Evolutionary conservation across 1,140 invertebrate species (phyloP), one percentile per base, ranked within the genome.

Genomic region (Nixonia krombeini): DNA sequence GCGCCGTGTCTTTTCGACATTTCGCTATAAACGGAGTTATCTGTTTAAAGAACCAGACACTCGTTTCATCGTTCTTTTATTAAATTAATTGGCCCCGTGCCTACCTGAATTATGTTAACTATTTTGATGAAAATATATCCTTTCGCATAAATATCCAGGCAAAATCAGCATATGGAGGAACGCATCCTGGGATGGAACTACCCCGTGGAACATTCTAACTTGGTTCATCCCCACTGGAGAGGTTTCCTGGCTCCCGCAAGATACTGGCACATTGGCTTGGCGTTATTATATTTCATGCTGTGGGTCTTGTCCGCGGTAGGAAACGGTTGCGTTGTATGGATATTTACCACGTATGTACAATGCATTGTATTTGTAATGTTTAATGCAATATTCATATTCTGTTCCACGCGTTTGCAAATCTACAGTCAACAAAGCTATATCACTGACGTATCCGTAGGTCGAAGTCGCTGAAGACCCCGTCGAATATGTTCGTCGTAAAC

Each of bases 251-350:
- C 90, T 0, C 90, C 91, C 2, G 89, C 87, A 63, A 91, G 91
- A 64, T 89, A 89, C 70, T 90, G 89, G 86, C 92, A 93, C 70
- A 90, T 90, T 50, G 83, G 89, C n/a, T 78, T 94, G 1, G 93
- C 91, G 2, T 84, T 94, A 42, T 87, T 90, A 72, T 94, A 91
- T 76, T 87, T 90, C 12, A 83, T 90, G 45, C 87, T 94, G 1
- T 90, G 93, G 81, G 68, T 89, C 0, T 85, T 88, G 1, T 92
- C 90, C 1, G 15, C 90, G 0, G 80, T 89, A n/a, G 93, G 93
- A 0, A 95, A 95, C 78, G 90, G 91, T 7, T 88, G 93, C 41
- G 93, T 95, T 38, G 87, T 94, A 51, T 94, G 91, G 88, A 92
- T 94, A 72, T 94, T 94, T 78, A 88, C 89, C 63, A 92, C 92